Percentiles rank a stretch among this genome's conserved stretches.
Evolutionary conservation across 2,797 vertebrate genomes (phyloP).

Genomic region (Columba guinea): DNA sequence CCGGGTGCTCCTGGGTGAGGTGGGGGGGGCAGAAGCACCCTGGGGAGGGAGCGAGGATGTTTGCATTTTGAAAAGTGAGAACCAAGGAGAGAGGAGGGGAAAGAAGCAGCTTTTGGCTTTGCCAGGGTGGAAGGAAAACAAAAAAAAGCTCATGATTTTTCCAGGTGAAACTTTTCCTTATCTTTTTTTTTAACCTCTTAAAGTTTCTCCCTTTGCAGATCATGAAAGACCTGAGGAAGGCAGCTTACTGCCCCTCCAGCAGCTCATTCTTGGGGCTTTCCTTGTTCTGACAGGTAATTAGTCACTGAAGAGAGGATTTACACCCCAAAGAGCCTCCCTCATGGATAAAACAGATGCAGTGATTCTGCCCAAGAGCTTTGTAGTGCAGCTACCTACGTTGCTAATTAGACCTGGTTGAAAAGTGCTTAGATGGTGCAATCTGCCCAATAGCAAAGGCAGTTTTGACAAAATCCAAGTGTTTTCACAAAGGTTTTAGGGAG

Average conservation of each 20-base stretch:
- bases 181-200: background rate
- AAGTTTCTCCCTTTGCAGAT: background rate
- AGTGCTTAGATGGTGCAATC: background rate
- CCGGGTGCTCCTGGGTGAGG: fast-evolving
- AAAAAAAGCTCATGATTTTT: background rate
- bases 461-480: constrained; percentile 34
- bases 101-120: background rate
- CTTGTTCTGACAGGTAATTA: constrained; percentile 4
- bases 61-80: background rate
- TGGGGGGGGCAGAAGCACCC: background rate
- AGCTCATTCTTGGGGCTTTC: background rate
- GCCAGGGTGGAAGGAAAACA: background rate
- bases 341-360: background rate
- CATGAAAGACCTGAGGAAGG: background rate
- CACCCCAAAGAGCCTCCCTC: background rate
- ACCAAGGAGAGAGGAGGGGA: background rate
- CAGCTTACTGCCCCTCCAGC: background rate
- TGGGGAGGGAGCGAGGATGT: background rate
- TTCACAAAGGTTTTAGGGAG: background rate
- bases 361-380: background rate
- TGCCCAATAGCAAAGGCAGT: background rate
- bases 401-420: constrained; percentile 30
- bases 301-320: background rate
- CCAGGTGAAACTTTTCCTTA: background rate
- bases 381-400: background rate